Evolutionary conservation across 2,113 vertebrate genomes (phyloP), one percentile per base, ranked within the genome.

Genomic region (Cercocebus atys): DNA sequence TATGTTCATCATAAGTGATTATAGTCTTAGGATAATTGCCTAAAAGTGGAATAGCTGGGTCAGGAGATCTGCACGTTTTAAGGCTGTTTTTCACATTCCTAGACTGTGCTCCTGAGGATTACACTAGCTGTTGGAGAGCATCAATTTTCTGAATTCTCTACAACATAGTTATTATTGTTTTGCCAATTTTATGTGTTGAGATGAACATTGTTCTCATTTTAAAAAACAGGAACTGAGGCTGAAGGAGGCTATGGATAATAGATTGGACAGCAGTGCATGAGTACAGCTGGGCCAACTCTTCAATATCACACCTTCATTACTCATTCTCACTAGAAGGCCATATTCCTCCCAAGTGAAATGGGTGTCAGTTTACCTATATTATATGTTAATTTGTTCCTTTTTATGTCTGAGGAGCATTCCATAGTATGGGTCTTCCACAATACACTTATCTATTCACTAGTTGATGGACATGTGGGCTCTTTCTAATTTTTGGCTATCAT

Each of bases 171-270:
- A 27, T 47, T 45, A 72, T 72, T 38, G 57, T 88, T 80, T 52
- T 35, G 55, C 2, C 32, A 89, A 30, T 85, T 90, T 90, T 61
- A 40, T 57, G 50, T 61, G 50, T 70, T 72, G 72, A 85, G 88
- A n/a, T 90, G 83, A 84, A 57, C 17, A 18, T 38, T 93, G 50
- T 84, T 93, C 52, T 96, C 35, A 68, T 59, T 66, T 92, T 84
- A 68, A 84, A 59, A 89, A 92, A n/a, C 6, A 92, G 20, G 4
- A 72, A 30, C 72, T 22, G 16, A 93, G 43, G 40, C 20, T n/a
- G 32, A 61, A 52, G 40, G 59, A 88, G 20, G 85, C 78, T 88
- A 2, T 35, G 13, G 32, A 70, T 76, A 38, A 14, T 38, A 55
- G 38, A 45, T 5, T 11, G 25, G 45, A 32, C 57, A 45, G 32